phyloP scores from a whole-genome alignment of 2,797 vertebrate species.

The Australoheros facetus region DNA sequence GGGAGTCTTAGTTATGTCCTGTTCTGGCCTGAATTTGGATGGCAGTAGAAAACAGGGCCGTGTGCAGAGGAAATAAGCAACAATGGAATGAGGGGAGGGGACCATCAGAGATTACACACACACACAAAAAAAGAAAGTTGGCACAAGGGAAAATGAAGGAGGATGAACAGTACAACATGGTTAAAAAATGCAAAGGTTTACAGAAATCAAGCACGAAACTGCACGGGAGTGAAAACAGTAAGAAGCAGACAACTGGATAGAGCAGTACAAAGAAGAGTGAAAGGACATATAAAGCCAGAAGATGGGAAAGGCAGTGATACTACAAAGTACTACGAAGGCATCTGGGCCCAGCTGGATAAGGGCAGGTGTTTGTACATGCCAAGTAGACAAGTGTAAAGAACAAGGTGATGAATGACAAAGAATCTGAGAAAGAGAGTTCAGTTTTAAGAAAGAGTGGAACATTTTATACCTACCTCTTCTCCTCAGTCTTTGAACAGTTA shows the following conservation, averaged over 20 bases:
- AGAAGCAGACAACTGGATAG: neutral
- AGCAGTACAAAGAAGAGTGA: neutral
- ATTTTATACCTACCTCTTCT: neutral
- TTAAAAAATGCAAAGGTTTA: neutral
- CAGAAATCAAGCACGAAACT: slow-evolving; percentile 5
- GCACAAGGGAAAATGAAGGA: slow-evolving; percentile 5
- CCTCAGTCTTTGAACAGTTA: neutral
- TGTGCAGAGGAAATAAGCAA: slow-evolving; percentile 71
- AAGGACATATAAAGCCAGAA: neutral
- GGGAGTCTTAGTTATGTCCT: slow-evolving; percentile 70
- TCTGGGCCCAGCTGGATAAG: slow-evolving; percentile 54
- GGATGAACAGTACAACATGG: slow-evolving; percentile 7
- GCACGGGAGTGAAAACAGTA: neutral
- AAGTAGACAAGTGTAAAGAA: slow-evolving; percentile 55
- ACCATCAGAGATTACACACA: slow-evolving; percentile 52
- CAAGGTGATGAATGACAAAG: slow-evolving; percentile 42
- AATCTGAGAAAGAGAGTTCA: neutral
- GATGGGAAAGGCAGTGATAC: slow-evolving; percentile 3
- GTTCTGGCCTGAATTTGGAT: slow-evolving; percentile 72
- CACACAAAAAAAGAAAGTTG: slow-evolving; percentile 32
- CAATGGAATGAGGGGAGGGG: slow-evolving; percentile 67
- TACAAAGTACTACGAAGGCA: neutral
- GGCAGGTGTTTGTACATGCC: slow-evolving; percentile 71
- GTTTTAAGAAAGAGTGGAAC: neutral
- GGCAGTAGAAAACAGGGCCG: slow-evolving; percentile 58